Percentiles rank a stretch among this genome's conserved stretches.
Conservation (phyloP, 2,888 invertebrate genomes). For the Candidula unifasciata region DNA sequence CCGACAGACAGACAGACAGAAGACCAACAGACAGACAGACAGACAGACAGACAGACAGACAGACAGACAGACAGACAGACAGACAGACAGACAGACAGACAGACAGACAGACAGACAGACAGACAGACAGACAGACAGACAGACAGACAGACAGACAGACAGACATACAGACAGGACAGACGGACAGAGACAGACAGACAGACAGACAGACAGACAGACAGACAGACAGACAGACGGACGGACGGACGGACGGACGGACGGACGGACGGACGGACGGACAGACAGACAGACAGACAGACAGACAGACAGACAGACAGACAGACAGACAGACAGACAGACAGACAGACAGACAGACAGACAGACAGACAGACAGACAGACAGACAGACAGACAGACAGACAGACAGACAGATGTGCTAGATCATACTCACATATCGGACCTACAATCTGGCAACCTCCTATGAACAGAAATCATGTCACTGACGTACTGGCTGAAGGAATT, state of each 20-base stretch:
- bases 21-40: conserved; percentile 23
- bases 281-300: too few species aligned
- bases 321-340: too few species aligned
- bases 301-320: too few species aligned
- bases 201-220: conserved; percentile 7
- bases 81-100: not conserved
- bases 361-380: conserved; percentile 27
- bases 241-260: too few species aligned
- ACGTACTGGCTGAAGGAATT: conserved; percentile 45
- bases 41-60: conserved; percentile 24
- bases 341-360: not conserved
- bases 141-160: conserved; percentile 31
- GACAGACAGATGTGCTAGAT: not conserved
- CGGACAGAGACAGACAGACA: not conserved
- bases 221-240: too few species aligned
- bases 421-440: conserved; percentile 5
- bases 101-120: conserved; percentile 6
- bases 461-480: conserved; percentile 47
- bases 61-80: conserved; percentile 16
- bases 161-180: conserved; percentile 2
- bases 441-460: conserved; percentile 49
- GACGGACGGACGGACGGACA: too few species aligned
- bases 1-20: not conserved
- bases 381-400: conserved; percentile 12
- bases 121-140: conserved; percentile 21